A percentile compares a stretch with the other conserved stretches of the same genome.
phyloP scores from a whole-genome alignment of 1,140 invertebrate genomes.

The Akabosia matsudoensis region DNA sequence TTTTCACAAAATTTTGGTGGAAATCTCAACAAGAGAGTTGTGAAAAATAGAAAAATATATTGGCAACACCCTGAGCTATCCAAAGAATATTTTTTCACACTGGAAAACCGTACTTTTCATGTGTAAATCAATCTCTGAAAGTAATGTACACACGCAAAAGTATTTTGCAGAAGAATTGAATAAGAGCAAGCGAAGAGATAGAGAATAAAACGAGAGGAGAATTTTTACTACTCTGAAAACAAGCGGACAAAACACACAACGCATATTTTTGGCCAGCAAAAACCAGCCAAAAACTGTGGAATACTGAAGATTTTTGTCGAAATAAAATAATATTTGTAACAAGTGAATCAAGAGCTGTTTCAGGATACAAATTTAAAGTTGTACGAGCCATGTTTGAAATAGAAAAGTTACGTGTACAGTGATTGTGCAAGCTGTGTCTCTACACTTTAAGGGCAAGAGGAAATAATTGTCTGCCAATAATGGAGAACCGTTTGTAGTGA shows the following conservation, averaged over 20 bases:
- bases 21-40: neutral
- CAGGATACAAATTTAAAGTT: too few species aligned
- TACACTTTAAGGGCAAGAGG: too few species aligned
- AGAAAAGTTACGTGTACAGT: too few species aligned
- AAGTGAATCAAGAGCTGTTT: neutral
- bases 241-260: neutral
- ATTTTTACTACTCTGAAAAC: neutral
- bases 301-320: too few species aligned
- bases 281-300: neutral
- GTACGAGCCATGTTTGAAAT: too few species aligned
- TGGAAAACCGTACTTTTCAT: neutral
- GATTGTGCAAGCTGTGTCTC: too few species aligned
- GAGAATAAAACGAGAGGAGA: neutral
- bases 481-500: too few species aligned
- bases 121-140: neutral
- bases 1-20: constrained; percentile 11
- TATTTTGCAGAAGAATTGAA: neutral
- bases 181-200: neutral
- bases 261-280: neutral
- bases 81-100: neutral
- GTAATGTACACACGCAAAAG: neutral
- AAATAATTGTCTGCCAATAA: too few species aligned
- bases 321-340: neutral
- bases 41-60: neutral
- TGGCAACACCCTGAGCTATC: neutral